Percentiles rank a stretch among this genome's conserved stretches.
phyloP scores from a whole-genome alignment of 2,797 vertebrate genomes.

The Botia almorhae region DNA sequence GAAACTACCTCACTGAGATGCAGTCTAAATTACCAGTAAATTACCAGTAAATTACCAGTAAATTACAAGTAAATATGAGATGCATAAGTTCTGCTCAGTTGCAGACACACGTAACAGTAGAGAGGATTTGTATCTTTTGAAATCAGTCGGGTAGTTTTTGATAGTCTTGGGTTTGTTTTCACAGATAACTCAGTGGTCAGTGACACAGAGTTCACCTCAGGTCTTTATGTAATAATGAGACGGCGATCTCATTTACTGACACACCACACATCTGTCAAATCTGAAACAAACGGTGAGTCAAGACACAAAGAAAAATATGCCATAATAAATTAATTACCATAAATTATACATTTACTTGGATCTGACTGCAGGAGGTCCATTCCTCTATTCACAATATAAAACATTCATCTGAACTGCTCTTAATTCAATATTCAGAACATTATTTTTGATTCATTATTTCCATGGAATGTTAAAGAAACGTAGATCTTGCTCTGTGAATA shows the following conservation, averaged over 20 bases:
- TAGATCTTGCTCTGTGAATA: no score
- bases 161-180: background rate
- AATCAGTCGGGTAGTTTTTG: background rate
- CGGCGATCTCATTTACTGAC: no score
- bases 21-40: no score
- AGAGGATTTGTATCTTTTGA: no score
- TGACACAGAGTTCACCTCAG: background rate
- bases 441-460: conserved; percentile 9
- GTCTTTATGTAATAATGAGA: background rate
- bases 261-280: no score
- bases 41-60: no score
- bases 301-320: background rate
- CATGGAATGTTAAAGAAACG: no score
- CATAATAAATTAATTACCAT: background rate
- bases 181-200: background rate
- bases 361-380: conserved; percentile 2
- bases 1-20: background rate
- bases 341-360: conserved; percentile 24
- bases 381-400: conserved; percentile 23
- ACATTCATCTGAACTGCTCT: conserved; percentile 22
- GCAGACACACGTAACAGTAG: no score
- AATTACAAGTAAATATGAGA: no score
- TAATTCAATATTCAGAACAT: conserved; percentile 18
- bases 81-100: no score
- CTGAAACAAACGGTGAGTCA: background rate